Base-by-base conservation (phyloP, 2,888 invertebrate genomes). In the Nemoura dubitans region DNA sequence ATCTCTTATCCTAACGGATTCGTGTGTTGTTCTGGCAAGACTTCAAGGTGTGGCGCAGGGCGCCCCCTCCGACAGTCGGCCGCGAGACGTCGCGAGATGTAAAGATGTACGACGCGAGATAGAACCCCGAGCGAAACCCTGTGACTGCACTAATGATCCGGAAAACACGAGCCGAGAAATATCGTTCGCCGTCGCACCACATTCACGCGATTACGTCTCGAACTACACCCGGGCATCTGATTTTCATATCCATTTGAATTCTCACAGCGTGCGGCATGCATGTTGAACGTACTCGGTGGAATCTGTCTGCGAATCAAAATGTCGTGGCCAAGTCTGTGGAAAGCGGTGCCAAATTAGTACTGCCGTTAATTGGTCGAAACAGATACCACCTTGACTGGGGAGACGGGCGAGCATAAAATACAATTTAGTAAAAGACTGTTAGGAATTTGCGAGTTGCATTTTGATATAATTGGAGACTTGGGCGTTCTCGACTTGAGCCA, bases 111-210 rank as follows among this genome's bases (percentile, higher is more conserved):
- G 10, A 26, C 27, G n/a, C 78, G 27, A 28, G 59, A 59, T 59
- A 78, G 26, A 78, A 78, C 5, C 3, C n/a, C 27, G 78, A 28
- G 78, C 6, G 78, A 78, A 28, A 78, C 27, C n/a, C 28, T 21
- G 78, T 78, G 78, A 78, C 78, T 78, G 78, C 78, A 26, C 78
- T 78, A 78, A 78, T 78, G 78, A 78, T 28, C 7, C 78, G 28
- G 78, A 78, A 78, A 78, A 78, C 78, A 78, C 78, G 78, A 28
- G 78, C 27, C 26, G n/a, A 27, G 78, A 78, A 78, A 27, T 78
- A 78, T 78, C 28, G 78, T 6, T n/a, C n/a, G n/a, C n/a, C n/a
- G n/a, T n/a, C 25, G 76, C n/a, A 16, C 76, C 25, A 76, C 25
- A 76, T 76, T n/a, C 28, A 27, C 26, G 78, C 1, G 78, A 59